Conservation (phyloP, 2,797 vertebrate genomes). For the Merluccius polli region DNA sequence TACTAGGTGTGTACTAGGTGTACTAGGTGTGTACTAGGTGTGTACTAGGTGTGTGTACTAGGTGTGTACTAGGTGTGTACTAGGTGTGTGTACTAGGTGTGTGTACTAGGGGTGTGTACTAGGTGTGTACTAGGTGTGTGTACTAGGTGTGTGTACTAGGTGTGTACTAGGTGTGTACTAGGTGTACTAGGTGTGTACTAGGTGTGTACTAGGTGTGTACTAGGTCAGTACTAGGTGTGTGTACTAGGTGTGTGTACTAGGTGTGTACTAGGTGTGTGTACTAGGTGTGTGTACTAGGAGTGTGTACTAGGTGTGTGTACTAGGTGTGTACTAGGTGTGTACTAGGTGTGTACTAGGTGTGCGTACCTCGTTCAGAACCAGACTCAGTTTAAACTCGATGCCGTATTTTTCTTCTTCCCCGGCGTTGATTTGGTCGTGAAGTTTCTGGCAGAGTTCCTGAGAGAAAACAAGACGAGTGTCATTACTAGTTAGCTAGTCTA, state of each 20-base stretch:
- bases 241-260: background rate
- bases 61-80: background rate
- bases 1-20: too few species aligned
- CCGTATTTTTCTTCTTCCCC: constrained; percentile 91
- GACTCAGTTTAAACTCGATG: constrained; percentile 83
- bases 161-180: background rate
- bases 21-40: too few species aligned
- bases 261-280: background rate
- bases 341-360: background rate
- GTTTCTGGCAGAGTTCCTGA: constrained; percentile 83
- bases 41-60: too few species aligned
- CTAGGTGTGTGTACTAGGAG: background rate
- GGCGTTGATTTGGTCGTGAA: constrained; percentile 80
- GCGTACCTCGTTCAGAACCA: constrained; percentile 85
- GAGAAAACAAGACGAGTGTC: constrained; percentile 13
- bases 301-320: constrained; percentile 52
- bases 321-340: background rate
- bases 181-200: too few species aligned
- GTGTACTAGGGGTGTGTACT: constrained; percentile 67
- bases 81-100: too few species aligned
- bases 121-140: background rate
- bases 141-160: too few species aligned
- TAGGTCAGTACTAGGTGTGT: too few species aligned
- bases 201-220: background rate
- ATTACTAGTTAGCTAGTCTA: background rate